Evolutionary conservation across 1,140 invertebrate genomes (phyloP).

Genomic region (Diprion similis): DNA sequence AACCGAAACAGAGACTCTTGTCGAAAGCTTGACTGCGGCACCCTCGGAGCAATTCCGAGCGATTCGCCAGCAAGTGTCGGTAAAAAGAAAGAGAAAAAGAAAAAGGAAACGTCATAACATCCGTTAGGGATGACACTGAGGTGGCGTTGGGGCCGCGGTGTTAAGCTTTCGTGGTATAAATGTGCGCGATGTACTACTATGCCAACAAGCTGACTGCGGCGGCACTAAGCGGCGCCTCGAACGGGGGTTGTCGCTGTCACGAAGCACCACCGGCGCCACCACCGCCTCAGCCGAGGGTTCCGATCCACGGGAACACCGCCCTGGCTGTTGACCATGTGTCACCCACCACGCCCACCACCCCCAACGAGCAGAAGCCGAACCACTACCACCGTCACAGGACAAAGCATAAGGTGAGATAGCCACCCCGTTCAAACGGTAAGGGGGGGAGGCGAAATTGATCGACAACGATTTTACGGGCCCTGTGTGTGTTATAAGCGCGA

Average conservation of each 20-base stretch:
- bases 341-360: slow-evolving; percentile 33
- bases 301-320: slow-evolving; percentile 27
- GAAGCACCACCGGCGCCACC: slow-evolving; percentile 40
- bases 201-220: slow-evolving; percentile 63
- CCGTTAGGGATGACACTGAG: slow-evolving; percentile 61
- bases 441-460: no score
- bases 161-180: slow-evolving; percentile 59
- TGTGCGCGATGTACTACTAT: slow-evolving; percentile 63
- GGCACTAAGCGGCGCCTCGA: slow-evolving; percentile 54
- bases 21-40: no score
- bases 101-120: slow-evolving; percentile 42
- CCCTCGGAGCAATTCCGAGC: no score
- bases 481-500: slow-evolving; percentile 30
- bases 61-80: not conserved
- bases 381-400: slow-evolving; percentile 54
- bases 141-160: slow-evolving; percentile 56
- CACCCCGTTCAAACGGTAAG: not conserved
- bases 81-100: not conserved
- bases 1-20: no score
- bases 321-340: slow-evolving; percentile 23
- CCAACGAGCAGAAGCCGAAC: slow-evolving; percentile 39
- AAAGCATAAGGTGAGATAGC: slow-evolving; percentile 46
- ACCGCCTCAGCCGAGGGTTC: slow-evolving; percentile 16
- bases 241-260: slow-evolving; percentile 49
- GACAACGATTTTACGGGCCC: no score